phyloP scores from a whole-genome alignment of 2,797 vertebrate genomes.

The Ambastaia sidthimunki region DNA sequence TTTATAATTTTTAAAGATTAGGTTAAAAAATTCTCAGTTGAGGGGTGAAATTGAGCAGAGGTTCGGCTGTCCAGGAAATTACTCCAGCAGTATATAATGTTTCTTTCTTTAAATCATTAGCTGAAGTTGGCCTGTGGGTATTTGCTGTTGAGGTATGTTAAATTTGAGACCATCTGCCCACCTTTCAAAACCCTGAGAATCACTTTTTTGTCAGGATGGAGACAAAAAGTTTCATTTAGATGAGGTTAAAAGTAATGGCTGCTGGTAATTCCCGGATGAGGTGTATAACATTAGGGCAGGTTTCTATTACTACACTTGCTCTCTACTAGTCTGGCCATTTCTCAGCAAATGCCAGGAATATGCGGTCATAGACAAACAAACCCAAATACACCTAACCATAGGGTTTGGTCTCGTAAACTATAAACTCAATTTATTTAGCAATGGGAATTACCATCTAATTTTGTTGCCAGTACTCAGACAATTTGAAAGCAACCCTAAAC shows the following conservation, averaged over 20 bases:
- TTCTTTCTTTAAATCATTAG: background rate
- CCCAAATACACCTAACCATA: conserved; percentile 36
- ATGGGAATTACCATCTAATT: conserved; percentile 41
- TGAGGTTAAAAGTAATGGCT: conserved; percentile 6
- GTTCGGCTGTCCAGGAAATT: conserved; percentile 16
- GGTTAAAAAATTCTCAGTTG: conserved; percentile 1
- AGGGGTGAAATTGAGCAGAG: conserved; percentile 29
- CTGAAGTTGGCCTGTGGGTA: background rate
- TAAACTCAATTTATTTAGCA: conserved; percentile 42
- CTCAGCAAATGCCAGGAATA: conserved; percentile 39
- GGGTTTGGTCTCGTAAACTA: conserved; percentile 38
- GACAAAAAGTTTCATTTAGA: no score
- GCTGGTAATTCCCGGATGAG: background rate
- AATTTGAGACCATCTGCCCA: conserved; percentile 11
- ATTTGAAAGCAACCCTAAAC: conserved; percentile 45
- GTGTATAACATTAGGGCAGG: conserved; percentile 25
- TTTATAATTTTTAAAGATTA: conserved; percentile 5
- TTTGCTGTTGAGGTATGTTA: conserved; percentile 35
- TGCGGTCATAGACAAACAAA: conserved; percentile 50
- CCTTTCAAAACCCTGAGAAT: background rate
- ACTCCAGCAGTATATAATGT: conserved; percentile 16
- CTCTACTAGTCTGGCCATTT: conserved; percentile 21
- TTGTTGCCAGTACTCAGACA: conserved; percentile 6
- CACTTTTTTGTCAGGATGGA: conserved; percentile 1
- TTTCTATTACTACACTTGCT: conserved; percentile 32